Base-by-base conservation (phyloP, 2,113 vertebrate genomes). In the Psophia crepitans region DNA sequence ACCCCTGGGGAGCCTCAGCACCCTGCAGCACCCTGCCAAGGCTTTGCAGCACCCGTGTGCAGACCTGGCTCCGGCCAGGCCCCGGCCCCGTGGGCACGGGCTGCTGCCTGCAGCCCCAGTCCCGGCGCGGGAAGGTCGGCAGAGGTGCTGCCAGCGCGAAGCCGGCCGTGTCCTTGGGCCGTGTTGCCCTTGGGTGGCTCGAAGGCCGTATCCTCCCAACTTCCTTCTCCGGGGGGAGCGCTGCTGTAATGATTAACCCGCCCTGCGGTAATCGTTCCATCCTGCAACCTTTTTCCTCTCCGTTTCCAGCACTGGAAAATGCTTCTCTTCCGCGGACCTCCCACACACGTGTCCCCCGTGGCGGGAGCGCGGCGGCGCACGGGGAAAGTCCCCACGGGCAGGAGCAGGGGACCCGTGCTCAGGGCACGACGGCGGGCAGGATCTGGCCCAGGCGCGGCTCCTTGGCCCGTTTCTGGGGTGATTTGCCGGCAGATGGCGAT, bases 231-330 rank as follows among this genome's bases (percentile, higher is more conserved):
- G 4, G 15, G 44, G 20, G 24, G 41, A 80, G 66, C 6, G 16
- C 21, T n/a, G 91, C 81, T 74, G 43, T 80, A 96, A 97, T 96
- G 63, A 97, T 96, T 97, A 97, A 97, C 94, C 32, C 12, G 37
- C 12, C 3, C 84, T 5, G 63, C 43, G 6, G 77, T 78, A 57
- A 78, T 90, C 58, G 48, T 93, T 96, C 97, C 84, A 20, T 66
- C 93, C 75, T 22, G 54, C 63, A 80, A 7, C 61, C 75, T 92
- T 87, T 94, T 85, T 83, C 87, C 90, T 82, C 82, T 71, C 5
- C 7, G 28, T 93, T 96, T 96, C 92, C 92, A 94, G 80, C 56
- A 2, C 84, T 83, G 94, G 95, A 95, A 97, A 96, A 94, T 46
- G 84, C 74, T 70, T 21, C 74, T 73, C 11, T 89, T 84, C 94